These are phyloP conservation scores for Dolichopus griseipennis DNA, from an alignment of 2,888 invertebrate species.

Conservation along the genomic window DNA sequence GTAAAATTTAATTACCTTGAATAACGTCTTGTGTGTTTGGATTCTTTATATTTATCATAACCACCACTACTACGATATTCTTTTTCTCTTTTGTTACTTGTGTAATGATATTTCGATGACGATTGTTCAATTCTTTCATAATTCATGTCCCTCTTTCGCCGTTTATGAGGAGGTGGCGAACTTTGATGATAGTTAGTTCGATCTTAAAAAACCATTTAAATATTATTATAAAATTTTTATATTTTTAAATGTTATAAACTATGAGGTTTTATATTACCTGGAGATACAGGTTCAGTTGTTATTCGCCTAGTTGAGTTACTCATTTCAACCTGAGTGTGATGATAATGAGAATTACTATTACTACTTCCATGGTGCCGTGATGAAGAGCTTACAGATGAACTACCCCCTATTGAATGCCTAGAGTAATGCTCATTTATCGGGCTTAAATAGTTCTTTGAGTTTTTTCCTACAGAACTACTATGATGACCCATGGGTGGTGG, in stretches of 20 bases:
- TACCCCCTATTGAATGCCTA: slow-evolving; percentile 11
- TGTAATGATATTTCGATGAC: slow-evolving; percentile 27
- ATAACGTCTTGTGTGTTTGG: slow-evolving; percentile 31
- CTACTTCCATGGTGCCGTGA: slow-evolving; percentile 25
- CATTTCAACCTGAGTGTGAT: slow-evolving; percentile 17
- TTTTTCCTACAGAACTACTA: slow-evolving; percentile 17
- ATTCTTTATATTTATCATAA: slow-evolving; percentile 36
- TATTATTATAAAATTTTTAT: background rate
- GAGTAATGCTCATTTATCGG: slow-evolving; percentile 18
- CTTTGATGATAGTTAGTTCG: slow-evolving; percentile 37
- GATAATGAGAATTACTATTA: slow-evolving; percentile 23
- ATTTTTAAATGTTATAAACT: background rate
- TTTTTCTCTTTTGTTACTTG: slow-evolving; percentile 16
- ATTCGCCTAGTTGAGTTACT: background rate
- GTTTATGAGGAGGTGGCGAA: slow-evolving; percentile 38
- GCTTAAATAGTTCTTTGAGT: slow-evolving; percentile 23
- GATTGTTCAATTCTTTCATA: slow-evolving; percentile 19
- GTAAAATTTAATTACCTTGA: slow-evolving; percentile 30
- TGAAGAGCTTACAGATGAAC: slow-evolving; percentile 27
- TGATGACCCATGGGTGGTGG: slow-evolving; percentile 27
- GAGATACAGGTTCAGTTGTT: background rate
- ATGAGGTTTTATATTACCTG: slow-evolving; percentile 2
- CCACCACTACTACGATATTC: slow-evolving; percentile 23
- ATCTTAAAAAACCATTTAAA: slow-evolving; percentile 26
- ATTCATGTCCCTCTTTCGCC: slow-evolving; percentile 34